Percentiles rank a stretch among this genome's conserved stretches.
These are phyloP conservation scores for Vulpes lagopus DNA, from an alignment of 2,113 vertebrate species.

Conservation along the genomic window DNA sequence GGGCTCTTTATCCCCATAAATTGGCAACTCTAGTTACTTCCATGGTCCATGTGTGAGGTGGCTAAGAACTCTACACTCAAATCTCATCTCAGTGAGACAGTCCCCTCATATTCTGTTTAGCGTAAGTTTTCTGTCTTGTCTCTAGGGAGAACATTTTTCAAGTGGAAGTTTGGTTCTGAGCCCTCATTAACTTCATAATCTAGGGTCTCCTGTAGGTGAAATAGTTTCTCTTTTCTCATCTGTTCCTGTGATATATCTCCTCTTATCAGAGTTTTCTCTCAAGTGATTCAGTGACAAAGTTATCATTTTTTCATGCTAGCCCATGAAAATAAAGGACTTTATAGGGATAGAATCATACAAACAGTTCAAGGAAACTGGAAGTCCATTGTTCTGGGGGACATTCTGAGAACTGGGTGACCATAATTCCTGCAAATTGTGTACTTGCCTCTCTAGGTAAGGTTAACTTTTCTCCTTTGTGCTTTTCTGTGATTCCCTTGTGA, in stretches of 20 bases:
- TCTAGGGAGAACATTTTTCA: not conserved
- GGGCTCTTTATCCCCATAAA: not conserved
- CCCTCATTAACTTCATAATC: not conserved
- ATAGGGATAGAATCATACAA: not conserved
- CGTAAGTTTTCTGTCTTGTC: not conserved
- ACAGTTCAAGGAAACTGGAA: not conserved
- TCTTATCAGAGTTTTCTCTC: not conserved
- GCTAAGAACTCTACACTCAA: not conserved
- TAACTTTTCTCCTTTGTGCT: not conserved
- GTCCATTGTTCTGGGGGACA: not conserved
- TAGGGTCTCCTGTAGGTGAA: not conserved
- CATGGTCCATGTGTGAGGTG: not conserved
- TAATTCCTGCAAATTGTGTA: not conserved
- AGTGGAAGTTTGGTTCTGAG: not conserved
- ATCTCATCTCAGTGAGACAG: not conserved
- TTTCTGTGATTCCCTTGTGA: not conserved
- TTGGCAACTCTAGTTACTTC: not conserved
- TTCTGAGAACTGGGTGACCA: not conserved
- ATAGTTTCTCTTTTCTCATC: not conserved
- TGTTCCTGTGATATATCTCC: not conserved
- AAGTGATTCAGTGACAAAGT: not conserved
- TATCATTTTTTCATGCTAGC: not conserved
- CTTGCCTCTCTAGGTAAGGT: not conserved
- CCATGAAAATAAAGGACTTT: not conserved
- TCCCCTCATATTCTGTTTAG: not conserved